Evolutionary conservation across 2,888 invertebrate species (phyloP), one percentile per base, ranked within the genome.

Genomic region (Chironomus tentans): DNA sequence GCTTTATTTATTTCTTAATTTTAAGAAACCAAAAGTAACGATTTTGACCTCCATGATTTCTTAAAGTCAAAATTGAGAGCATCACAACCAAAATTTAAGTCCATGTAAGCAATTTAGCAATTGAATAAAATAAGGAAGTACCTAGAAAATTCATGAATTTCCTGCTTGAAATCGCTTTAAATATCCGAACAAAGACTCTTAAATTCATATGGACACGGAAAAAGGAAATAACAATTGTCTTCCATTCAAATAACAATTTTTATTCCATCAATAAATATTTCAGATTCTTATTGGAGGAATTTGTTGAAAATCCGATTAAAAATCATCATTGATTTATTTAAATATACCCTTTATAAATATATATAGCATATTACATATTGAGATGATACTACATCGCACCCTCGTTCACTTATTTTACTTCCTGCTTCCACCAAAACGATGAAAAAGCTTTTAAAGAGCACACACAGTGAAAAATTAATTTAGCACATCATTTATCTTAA

Each of bases 401-500:
- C 21, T 65, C 65, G 13, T 22, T 21, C 65, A 65, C 22, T 56
- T 56, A 56, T 18, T 56, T 18, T 2, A 65, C 22, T 65, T 65
- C 65, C 65, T 65, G 65, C 21, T 24, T 65, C 24, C 65, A 65
- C 24, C 38, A 38, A 38, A 38, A 38, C 2, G 18, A 56, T 56
- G 56, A 65, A 21, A 65, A 21, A 22, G 65, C 65, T 65, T 65
- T 24, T 56, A 56, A 15, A 15, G 56, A 15, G 56, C n/a, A 18
- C n/a, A 15, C 18, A 18, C n/a, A 18, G 65, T 18, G 18, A 46
- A 68, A 74, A 74, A 62, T 74, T 74, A 74, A 74, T 74, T 74
- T 74, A 68, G 62, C 74, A 74, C 68, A 61, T 74, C 74, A 68
- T 74, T 74, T 68, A 74, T 74, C 74, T 74, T 74, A 74, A 74